Evolutionary conservation across 1,140 invertebrate species (phyloP).

Genomic region (Brachionus calyciflorus): DNA sequence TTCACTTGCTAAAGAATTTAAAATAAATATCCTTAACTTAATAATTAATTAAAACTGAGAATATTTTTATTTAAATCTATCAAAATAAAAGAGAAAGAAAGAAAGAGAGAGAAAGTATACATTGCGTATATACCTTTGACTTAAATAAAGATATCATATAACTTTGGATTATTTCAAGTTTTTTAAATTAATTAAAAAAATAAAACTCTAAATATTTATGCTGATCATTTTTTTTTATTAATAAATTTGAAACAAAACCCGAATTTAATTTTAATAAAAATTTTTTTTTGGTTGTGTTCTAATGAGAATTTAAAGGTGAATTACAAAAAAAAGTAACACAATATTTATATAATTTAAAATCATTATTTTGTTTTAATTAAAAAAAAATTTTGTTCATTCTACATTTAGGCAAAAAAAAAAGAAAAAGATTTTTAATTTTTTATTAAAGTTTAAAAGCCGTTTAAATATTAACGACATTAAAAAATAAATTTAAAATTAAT

Average conservation of each 20-base stretch:
- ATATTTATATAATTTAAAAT: slow-evolving; percentile 41
- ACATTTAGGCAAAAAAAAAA: too few relatives aligned
- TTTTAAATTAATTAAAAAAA: slow-evolving; percentile 9
- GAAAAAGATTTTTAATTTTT: not conserved
- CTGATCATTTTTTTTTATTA: slow-evolving; percentile 27
- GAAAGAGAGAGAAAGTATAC: too few relatives aligned
- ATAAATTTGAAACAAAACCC: slow-evolving; percentile 43
- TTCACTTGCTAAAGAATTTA: slow-evolving; percentile 13
- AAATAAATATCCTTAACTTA: slow-evolving; percentile 16
- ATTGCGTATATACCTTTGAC: too few relatives aligned
- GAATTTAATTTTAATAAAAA: slow-evolving; percentile 27
- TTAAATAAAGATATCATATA: slow-evolving; percentile 37
- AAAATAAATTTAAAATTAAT: not conserved
- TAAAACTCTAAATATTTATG: slow-evolving; percentile 1
- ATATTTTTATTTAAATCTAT: not conserved
- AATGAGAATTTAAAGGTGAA: slow-evolving; percentile 38
- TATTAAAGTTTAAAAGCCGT: not conserved
- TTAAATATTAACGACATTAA: slow-evolving; percentile 33
- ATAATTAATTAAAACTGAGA: slow-evolving; percentile 27
- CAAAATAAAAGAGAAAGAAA: slow-evolving; percentile 8
- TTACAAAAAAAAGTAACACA: slow-evolving; percentile 19
- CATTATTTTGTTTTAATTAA: slow-evolving; percentile 36
- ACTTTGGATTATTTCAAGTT: not conserved
- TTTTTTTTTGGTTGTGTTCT: not conserved
- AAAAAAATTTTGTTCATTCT: not conserved